A percentile compares a stretch with the other conserved stretches of the same genome.
Conservation (phyloP, 2,113 vertebrate genomes). For the Furnarius figulus region DNA sequence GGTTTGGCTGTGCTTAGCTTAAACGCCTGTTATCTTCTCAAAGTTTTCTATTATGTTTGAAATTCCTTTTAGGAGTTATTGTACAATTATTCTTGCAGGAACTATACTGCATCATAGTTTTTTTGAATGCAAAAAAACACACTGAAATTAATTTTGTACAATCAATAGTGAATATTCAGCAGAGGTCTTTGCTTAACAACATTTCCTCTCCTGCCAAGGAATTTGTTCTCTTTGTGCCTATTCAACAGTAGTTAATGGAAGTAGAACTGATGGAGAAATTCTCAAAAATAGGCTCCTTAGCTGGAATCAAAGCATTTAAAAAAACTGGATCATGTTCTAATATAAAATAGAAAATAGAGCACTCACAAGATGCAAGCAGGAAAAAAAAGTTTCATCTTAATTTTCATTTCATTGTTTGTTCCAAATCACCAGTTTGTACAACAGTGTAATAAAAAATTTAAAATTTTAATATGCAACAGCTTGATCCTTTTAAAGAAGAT, state of each 20-base stretch:
- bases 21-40: neutral
- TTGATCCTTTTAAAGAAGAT: neutral
- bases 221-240: neutral
- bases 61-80: neutral
- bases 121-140: neutral
- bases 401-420: neutral
- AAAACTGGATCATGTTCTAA: neutral
- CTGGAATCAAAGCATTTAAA: neutral
- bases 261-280: neutral
- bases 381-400: neutral
- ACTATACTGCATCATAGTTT: neutral
- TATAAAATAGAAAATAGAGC: neutral
- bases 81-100: neutral
- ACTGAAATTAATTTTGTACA: neutral
- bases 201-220: neutral
- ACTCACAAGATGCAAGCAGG: neutral
- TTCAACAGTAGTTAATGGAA: neutral
- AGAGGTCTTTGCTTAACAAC: neutral
- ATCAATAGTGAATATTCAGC: neutral
- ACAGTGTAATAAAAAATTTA: neutral
- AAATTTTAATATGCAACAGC: neutral
- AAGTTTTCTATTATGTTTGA: neutral
- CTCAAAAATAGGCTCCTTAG: neutral
- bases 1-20: neutral
- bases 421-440: neutral